Conservation (phyloP, 2,113 vertebrate species). For the Argyrosomus japonicus region DNA sequence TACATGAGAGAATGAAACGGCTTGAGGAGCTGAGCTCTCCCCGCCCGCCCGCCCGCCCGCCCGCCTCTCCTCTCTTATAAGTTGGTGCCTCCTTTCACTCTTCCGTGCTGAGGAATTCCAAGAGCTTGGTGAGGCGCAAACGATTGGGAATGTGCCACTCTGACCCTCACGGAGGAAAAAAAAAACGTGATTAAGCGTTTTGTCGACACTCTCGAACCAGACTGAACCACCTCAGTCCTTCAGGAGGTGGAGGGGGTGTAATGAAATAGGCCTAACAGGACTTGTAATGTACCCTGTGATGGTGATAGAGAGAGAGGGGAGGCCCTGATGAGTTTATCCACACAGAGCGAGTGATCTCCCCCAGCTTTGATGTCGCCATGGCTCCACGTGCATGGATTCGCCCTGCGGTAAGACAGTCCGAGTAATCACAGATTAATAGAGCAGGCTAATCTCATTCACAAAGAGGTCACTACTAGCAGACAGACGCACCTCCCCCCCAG, state of each 20-base stretch:
- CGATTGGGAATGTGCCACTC: conserved; percentile 83
- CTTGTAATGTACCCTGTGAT: conserved; percentile 39
- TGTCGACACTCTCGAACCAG: conserved; percentile 60
- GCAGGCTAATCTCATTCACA: conserved; percentile 81
- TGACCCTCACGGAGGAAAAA: conserved; percentile 72
- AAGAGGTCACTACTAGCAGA: conserved; percentile 75
- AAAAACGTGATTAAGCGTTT: conserved; percentile 73
- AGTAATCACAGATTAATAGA: conserved; percentile 85
- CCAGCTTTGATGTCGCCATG: conserved; percentile 46
- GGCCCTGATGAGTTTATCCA: conserved; percentile 61
- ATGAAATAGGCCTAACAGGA: conserved; percentile 45
- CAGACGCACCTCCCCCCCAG: conserved; percentile 59
- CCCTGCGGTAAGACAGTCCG: conserved; percentile 66
- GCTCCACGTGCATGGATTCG: conserved; percentile 47
- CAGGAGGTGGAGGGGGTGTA: conserved; percentile 55
- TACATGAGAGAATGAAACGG: conserved; percentile 60
- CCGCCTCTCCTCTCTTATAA: conserved; percentile 21
- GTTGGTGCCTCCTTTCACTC: conserved; percentile 72
- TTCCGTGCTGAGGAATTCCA: conserved; percentile 82
- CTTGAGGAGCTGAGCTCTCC: conserved; percentile 49
- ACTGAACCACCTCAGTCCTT: conserved; percentile 45
- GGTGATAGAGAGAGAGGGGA: conserved; percentile 2
- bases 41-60: background rate
- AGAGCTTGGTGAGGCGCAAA: conserved; percentile 79
- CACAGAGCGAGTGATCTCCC: conserved; percentile 23